Percentiles rank a stretch among this genome's conserved stretches.
Evolutionary conservation across 2,113 vertebrate species (phyloP).

Genomic region (Otolemur garnettii): DNA sequence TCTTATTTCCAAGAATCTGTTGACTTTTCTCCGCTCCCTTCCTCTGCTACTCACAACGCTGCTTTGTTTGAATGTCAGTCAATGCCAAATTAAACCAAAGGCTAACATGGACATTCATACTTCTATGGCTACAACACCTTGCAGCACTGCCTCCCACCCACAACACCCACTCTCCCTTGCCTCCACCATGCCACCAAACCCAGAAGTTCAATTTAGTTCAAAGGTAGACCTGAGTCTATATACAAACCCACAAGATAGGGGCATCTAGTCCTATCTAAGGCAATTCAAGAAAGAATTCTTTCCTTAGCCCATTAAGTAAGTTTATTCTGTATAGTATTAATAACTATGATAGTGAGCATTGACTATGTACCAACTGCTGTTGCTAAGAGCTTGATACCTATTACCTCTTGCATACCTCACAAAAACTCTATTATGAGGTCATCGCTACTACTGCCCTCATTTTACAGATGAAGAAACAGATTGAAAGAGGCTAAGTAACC

Average conservation of each 20-base stretch:
- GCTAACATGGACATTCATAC: conserved; percentile 70
- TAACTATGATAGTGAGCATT: neutral
- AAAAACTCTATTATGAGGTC: conserved; percentile 39
- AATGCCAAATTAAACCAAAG: conserved; percentile 76
- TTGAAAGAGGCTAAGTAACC: conserved; percentile 34
- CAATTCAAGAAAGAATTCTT: conserved; percentile 6
- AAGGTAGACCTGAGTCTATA: neutral
- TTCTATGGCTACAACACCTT: conserved; percentile 56
- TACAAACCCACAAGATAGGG: conserved; percentile 35
- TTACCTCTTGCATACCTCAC: conserved; percentile 30
- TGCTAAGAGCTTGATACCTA: conserved; percentile 2
- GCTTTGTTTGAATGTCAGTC: conserved; percentile 68
- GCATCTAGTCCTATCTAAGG: conserved; percentile 1
- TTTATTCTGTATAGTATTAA: conserved; percentile 48
- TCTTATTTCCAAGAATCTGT: conserved; percentile 79
- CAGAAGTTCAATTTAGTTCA: conserved; percentile 53
- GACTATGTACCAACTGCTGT: neutral
- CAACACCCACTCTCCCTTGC: neutral
- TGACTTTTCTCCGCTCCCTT: conserved; percentile 75
- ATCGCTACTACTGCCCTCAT: neutral
- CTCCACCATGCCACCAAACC: neutral
- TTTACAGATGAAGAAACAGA: conserved; percentile 47
- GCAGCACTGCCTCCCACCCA: neutral
- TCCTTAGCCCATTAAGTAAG: conserved; percentile 32
- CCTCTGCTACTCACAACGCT: conserved; percentile 72